These are phyloP conservation scores for Phalacrocorax brasilianus DNA, from an alignment of 2,113 vertebrate genomes.

Conservation along the genomic window DNA sequence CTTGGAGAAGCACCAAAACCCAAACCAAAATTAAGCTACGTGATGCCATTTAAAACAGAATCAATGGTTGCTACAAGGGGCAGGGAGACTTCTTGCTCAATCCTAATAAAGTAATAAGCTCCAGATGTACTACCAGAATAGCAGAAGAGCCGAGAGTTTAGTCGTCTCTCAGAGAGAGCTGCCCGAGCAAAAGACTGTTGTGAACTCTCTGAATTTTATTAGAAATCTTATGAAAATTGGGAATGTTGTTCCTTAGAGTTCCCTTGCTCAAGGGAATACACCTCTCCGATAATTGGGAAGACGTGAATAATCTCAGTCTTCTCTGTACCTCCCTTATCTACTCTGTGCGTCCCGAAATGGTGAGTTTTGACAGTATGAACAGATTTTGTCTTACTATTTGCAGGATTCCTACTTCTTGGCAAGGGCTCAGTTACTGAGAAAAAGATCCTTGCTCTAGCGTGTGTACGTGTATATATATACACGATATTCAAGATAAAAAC, in stretches of 20 bases:
- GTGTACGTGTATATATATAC: background rate
- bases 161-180: background rate
- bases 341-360: background rate
- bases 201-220: background rate
- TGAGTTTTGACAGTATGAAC: background rate
- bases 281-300: background rate
- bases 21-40: background rate
- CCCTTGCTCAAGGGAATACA: background rate
- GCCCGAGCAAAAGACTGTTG: background rate
- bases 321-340: background rate
- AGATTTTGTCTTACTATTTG: background rate
- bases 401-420: background rate
- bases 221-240: background rate
- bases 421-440: background rate
- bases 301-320: background rate
- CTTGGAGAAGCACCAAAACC: background rate
- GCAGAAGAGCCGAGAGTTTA: background rate
- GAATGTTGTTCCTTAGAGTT: background rate
- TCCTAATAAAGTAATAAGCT: background rate
- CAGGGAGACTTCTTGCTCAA: background rate
- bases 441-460: background rate
- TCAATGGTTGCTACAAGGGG: background rate
- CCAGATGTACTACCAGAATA: fast-evolving
- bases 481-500: background rate
- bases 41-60: background rate